These are phyloP conservation scores for Calonectris borealis DNA, from an alignment of 2,113 vertebrate species.

Conservation along the genomic window DNA sequence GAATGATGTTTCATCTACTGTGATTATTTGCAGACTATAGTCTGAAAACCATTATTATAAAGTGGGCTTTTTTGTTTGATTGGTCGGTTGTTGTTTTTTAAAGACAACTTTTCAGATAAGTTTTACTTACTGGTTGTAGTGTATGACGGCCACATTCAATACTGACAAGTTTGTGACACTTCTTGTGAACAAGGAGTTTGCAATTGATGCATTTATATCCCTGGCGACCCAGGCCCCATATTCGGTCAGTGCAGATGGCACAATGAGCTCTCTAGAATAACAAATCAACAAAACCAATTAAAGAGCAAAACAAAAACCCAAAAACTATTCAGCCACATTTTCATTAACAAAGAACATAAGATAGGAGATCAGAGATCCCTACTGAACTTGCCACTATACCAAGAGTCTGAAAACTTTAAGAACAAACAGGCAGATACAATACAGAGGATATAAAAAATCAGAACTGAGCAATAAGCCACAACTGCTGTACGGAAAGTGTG, in stretches of 20 bases:
- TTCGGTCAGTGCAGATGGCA: constrained; percentile 96
- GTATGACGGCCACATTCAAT: constrained; percentile 88
- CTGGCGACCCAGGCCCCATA: constrained; percentile 97
- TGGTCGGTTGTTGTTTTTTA: neutral
- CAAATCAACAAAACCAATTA: neutral
- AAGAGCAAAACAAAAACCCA: neutral
- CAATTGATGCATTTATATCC: constrained; percentile 99
- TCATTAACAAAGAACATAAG: neutral
- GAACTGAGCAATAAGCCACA: neutral
- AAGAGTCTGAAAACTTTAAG: neutral
- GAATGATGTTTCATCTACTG: neutral
- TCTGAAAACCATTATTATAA: neutral
- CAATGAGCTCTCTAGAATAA: constrained; percentile 91
- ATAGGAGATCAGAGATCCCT: neutral
- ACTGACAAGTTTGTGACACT: constrained; percentile 95
- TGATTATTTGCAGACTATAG: neutral
- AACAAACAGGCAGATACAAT: neutral
- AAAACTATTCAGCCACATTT: neutral
- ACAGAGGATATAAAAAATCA: neutral
- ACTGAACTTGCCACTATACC: neutral
- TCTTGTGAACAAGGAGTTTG: constrained; percentile 98
- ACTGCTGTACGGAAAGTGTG: neutral
- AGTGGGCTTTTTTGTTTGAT: neutral
- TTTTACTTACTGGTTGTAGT: constrained; percentile 74
- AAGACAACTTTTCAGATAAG: neutral